These are phyloP conservation scores for Gortyna flavago DNA, from an alignment of 2,888 invertebrate genomes.

Conservation along the genomic window DNA sequence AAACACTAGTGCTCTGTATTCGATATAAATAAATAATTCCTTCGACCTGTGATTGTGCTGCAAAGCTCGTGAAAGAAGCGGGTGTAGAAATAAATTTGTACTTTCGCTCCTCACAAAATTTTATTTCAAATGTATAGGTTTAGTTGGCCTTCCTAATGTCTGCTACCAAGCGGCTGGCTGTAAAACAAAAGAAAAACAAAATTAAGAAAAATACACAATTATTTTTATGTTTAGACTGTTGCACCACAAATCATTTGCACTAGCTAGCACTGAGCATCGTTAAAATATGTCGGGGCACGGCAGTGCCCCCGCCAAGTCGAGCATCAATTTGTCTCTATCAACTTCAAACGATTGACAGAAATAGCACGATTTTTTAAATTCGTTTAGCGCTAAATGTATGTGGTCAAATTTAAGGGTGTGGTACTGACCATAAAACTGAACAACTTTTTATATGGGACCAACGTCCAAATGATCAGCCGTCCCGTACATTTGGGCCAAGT, in stretches of 20 bases:
- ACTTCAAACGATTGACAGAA: not conserved
- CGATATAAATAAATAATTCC: conserved; percentile 44
- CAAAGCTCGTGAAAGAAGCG: conserved; percentile 67
- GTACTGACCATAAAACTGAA: not conserved
- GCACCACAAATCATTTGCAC: conserved; percentile 14
- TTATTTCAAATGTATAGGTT: conserved; percentile 63
- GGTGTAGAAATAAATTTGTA: conserved; percentile 72
- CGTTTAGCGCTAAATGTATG: not conserved
- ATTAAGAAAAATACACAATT: conserved; percentile 7
- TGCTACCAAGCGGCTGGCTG: conserved; percentile 83
- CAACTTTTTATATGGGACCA: not conserved
- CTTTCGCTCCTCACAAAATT: conserved; percentile 65
- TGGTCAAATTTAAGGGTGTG: not conserved
- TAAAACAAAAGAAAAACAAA: conserved; percentile 66
- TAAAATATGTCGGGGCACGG: too few species aligned
- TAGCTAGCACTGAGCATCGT: not conserved
- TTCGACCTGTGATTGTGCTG: conserved; percentile 64
- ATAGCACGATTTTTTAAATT: not conserved
- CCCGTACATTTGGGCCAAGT: too few species aligned
- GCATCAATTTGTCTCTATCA: not conserved
- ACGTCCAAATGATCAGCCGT: not conserved
- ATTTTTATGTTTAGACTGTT: not conserved
- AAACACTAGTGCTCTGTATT: conserved; percentile 22
- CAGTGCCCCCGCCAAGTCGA: too few species aligned
- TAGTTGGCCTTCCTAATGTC: conserved; percentile 83